phyloP scores from a whole-genome alignment of 2,797 vertebrate species.

The Syngnathus rostellatus region DNA sequence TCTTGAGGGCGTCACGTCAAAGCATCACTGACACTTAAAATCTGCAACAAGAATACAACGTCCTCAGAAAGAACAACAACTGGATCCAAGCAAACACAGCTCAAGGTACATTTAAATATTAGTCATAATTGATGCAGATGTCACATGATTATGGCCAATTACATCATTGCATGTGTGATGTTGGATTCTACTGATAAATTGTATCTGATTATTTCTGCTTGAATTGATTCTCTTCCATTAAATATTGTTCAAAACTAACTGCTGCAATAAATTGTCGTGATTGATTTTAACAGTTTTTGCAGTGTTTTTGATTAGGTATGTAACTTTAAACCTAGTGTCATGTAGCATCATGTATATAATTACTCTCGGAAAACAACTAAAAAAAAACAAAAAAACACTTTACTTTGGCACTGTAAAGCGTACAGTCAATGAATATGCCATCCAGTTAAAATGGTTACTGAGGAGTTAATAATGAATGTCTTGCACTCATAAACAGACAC shows the following conservation, averaged over 20 bases:
- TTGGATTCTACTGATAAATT: neutral
- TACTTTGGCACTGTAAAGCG: neutral
- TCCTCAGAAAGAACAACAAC: neutral
- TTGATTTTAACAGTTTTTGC: neutral
- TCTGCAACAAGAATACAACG: neutral
- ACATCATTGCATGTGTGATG: neutral
- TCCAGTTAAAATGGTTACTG: neutral
- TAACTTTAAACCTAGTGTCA: neutral
- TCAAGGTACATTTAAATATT: neutral
- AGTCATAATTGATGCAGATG: neutral
- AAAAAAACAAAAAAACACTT: neutral
- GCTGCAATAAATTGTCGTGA: neutral
- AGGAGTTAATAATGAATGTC: neutral
- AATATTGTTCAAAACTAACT: neutral
- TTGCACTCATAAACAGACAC: neutral
- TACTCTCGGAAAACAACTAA: neutral
- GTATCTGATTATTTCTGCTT: neutral
- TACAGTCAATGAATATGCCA: constrained; percentile 6
- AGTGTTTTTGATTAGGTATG: neutral
- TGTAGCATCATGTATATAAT: neutral
- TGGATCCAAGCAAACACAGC: neutral
- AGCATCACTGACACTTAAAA: neutral
- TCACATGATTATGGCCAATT: neutral
- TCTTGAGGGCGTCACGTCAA: neutral
- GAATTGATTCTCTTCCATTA: neutral